phyloP scores from a whole-genome alignment of 2,888 invertebrate genomes.

The Orthosia gothica region DNA sequence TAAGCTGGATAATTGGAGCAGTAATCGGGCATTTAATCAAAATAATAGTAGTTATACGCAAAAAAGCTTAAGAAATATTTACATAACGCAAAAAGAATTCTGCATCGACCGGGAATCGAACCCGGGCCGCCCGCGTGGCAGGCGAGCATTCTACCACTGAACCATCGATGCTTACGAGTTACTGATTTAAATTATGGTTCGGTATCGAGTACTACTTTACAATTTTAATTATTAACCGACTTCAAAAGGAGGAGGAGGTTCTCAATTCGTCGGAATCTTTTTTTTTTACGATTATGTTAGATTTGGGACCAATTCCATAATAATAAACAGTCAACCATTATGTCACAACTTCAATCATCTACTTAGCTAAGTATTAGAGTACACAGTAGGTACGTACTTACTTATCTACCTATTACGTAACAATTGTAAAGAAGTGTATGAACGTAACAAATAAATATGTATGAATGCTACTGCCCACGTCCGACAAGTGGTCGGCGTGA shows the following conservation, averaged over 20 bases:
- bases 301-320: no score
- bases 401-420: no score
- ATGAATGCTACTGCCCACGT: conserved; percentile 75
- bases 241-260: no score
- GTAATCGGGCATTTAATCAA: neutral
- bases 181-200: fast-evolving
- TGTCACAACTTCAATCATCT: neutral
- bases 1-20: neutral
- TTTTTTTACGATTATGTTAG: no score
- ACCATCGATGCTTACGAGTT: conserved; percentile 88
- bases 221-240: no score
- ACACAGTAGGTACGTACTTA: neutral
- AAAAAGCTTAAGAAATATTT: neutral
- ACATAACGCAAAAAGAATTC: conserved; percentile 65
- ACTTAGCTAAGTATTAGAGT: neutral
- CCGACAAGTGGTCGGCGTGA: conserved; percentile 66
- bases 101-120: conserved; percentile 91
- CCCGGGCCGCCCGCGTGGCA: conserved; percentile 91
- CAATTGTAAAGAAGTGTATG: neutral
- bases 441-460: conserved; percentile 47
- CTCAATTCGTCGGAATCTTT: no score
- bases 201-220: no score
- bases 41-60: neutral
- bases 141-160: conserved; percentile 92
- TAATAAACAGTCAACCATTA: neutral